Evolutionary conservation across 2,113 vertebrate species (phyloP), one percentile per base, ranked within the genome.

Genomic region (Hoplias malabaricus): DNA sequence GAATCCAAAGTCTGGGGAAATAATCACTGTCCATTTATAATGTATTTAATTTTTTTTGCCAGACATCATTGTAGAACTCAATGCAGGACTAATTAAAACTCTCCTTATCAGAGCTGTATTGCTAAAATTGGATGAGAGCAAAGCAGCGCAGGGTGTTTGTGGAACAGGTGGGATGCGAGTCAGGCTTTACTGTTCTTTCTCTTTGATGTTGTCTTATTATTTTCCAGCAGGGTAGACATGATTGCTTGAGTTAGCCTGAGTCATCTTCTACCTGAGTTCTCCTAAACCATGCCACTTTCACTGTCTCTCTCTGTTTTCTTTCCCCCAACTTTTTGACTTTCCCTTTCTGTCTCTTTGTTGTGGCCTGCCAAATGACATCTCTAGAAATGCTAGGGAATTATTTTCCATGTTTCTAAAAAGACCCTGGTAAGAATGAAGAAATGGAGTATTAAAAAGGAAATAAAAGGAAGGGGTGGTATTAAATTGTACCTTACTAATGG

Each of bases 381-480:
- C 53, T 11, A 29, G 82, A 82, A 85, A 86, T 83, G 59, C 33
- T 14, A 83, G 75, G 78, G 76, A 69, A 85, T 69, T 73, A 73
- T 82, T 80, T 78, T 83, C 82, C 0, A 33, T 33, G 82, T 83
- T 90, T 85, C 80, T 69, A 74, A 80, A 65, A 80, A 50, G n/a
- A 13, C 38, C 13, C 16, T 34, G 14, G 40, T 40, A 33, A 43
- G 67, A 40, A 72, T 14, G 9, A 67, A 70, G 38, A 76, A 77
- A 54, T 50, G 29, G 11, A 56, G 14, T 2, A 40, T 16, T 13
- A 25, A 14, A 54, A 27, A 42, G 9, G 68, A 57, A 34, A 61
- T 69, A 61, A 27, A 61, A 59, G 75, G 71, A 76, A 3, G 29
- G 72, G 73, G 80, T n/a, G n/a, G n/a, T n/a, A n/a, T n/a, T n/a